Percentiles rank a stretch among this genome's conserved stretches.
phyloP scores from a whole-genome alignment of 2,888 invertebrate species.

The Helleia helle region DNA sequence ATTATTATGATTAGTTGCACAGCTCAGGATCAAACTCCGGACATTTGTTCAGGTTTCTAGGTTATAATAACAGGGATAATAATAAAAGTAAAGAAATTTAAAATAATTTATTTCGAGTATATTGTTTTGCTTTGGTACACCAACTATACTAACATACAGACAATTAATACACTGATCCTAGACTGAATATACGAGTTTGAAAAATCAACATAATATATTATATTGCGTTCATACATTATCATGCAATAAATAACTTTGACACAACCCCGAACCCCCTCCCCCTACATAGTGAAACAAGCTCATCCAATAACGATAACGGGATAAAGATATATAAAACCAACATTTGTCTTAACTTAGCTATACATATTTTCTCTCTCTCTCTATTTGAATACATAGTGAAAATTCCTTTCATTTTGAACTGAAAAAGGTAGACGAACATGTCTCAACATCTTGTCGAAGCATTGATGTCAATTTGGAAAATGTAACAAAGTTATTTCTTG shows the following conservation, averaged over 20 bases:
- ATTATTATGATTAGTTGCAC: too few species aligned
- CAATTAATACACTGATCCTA: neutral
- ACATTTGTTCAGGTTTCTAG: too few species aligned
- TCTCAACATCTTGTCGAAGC: too few species aligned
- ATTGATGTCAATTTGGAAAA: too few species aligned
- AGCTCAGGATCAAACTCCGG: too few species aligned
- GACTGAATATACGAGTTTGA: neutral
- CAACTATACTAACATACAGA: constrained; percentile 10
- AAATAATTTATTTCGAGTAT: constrained; percentile 20
- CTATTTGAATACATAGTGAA: too few species aligned
- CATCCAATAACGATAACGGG: too few species aligned
- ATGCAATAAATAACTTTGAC: neutral
- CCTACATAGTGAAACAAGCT: too few species aligned
- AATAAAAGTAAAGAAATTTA: constrained; percentile 12
- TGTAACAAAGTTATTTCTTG: neutral
- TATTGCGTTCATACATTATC: neutral
- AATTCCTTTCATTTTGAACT: too few species aligned
- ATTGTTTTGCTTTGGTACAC: constrained; percentile 19
- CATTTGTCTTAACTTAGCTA: too few species aligned
- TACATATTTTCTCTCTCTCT: too few species aligned
- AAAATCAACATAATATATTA: neutral
- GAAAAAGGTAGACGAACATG: neutral
- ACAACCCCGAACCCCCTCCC: neutral
- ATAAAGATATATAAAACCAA: too few species aligned
- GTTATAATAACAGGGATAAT: neutral